Evolutionary conservation across 1,140 invertebrate genomes (phyloP).

Genomic region (Drosophila baimaii): DNA sequence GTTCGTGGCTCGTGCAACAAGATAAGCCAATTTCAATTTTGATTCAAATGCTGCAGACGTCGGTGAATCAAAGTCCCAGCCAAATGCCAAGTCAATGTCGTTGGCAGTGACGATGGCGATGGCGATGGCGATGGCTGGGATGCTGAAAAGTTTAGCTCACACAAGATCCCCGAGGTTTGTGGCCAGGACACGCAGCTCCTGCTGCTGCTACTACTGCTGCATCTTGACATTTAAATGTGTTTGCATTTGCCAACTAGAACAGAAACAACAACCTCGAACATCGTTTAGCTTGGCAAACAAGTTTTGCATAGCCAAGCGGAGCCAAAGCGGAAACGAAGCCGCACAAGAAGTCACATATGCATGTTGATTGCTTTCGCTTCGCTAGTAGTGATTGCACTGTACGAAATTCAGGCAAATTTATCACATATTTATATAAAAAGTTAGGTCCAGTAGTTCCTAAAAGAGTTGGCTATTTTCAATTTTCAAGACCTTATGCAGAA

Average conservation of each 20-base stretch:
- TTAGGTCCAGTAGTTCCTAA: no score
- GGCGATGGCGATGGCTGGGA: conserved; percentile 10
- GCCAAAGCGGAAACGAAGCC: conserved; percentile 44
- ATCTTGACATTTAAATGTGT: conserved; percentile 72
- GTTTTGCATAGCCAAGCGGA: conserved; percentile 49
- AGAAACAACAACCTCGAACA: conserved; percentile 51
- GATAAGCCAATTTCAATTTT: conserved; percentile 81
- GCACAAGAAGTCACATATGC: conserved; percentile 63
- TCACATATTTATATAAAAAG: no score
- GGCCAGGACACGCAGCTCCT: conserved; percentile 37
- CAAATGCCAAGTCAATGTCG: conserved; percentile 57
- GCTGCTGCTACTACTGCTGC: conserved; percentile 18
- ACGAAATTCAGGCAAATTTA: neutral
- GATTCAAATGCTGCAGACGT: conserved; percentile 72
- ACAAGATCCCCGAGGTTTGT: conserved; percentile 41
- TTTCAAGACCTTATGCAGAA: no score
- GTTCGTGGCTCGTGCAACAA: conserved; percentile 65
- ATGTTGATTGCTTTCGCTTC: conserved; percentile 63
- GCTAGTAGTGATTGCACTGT: conserved; percentile 10
- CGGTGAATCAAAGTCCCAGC: conserved; percentile 68
- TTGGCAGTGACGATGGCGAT: conserved; percentile 15
- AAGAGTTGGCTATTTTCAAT: accelerated
- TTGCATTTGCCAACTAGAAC: conserved; percentile 56
- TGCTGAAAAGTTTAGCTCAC: conserved; percentile 27
- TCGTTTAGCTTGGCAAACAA: conserved; percentile 54